Evolutionary conservation across 2,113 vertebrate species (phyloP), one percentile per base, ranked within the genome.

Genomic region (Cyanistes caeruleus): DNA sequence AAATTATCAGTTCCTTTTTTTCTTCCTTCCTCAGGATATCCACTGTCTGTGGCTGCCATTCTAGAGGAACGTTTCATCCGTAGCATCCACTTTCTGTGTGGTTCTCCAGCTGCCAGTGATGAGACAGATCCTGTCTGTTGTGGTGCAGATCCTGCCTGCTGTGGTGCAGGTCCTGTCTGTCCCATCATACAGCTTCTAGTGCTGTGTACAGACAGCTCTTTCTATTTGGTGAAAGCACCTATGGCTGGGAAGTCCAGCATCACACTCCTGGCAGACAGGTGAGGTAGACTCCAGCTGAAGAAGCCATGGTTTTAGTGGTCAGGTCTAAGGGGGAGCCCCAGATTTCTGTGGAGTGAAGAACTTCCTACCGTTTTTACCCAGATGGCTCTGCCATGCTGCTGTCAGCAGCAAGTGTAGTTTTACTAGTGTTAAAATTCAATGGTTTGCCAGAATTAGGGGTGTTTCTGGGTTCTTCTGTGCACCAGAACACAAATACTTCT

Each of bases 51-150:
- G 20, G 70, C 98, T 75, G 90, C 58, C 18, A 94, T 98, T 55
- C 97, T 98, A 14, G 85, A 98, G 83, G 96, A 98, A 37, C 94
- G 95, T 27, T 41, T 84, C 39, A 96, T 99, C 75, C 93, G 82
- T 35, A 98, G 95, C 28, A 63, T 99, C 52, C 95, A 98, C 58
- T 99, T 99, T 92, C 93, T 99, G n/a, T 95, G 87, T 37, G 79
- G 59, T 85, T 89, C 89, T 23, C 80, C 74, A 79, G 72, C 58
- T 64, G 76, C 67, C 11, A 49, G 31, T 15, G 65, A 93, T 58
- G 74, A 96, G 83, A 81, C 37, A 10, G 39, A 39, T 39, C 39
- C 39, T 39, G 39, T 39, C 39, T 39, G 39, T 39, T 53, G 62
- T 30, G 85, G 51, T 11, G 28, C 43, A 69, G 76, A 76, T 75